Base-by-base conservation (phyloP, 1,140 invertebrate species). In the Neotoxoptera formosana region DNA sequence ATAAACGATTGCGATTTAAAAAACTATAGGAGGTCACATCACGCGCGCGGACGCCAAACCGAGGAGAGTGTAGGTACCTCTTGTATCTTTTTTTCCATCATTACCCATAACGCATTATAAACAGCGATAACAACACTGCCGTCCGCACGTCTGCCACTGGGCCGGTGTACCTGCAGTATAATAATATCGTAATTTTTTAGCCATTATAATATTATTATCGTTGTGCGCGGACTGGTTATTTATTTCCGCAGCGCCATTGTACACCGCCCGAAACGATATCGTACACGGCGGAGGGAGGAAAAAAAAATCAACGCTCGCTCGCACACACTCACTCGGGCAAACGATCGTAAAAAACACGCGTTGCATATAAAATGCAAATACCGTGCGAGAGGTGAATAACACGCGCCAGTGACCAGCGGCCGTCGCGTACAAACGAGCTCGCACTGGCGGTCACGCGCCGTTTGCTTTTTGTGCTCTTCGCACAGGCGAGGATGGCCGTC, bases 401-500 rank as follows among this genome's bases (percentile, higher is more conserved):
- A 47, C 86, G 86, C 84, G 36, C 25, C 20, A 45, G 41, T 88
- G 86, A 30, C 41, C 41, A 45, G 34, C 30, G 9, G 34, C 17
- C 25, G 23, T 48, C 86, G 45, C n/a, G 60, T n/a, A n/a, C 60
- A 17, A 14, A 17, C 60, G 14, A 30, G 14, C 60, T 11, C n/a
- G 60, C 30, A n/a, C 14, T 76, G 25, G 86, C 41, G 47, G 86
- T 88, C 86, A 88, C 23, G 86, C 86, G 86, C 86, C 48, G 45
- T 88, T 87, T 87, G 86, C 41, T 11, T 88, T 88, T 88, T 48
- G 60, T 76, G 86, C 86, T 88, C 86, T 88, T 45, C 47, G 45
- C 25, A 7, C 45, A 0, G 21, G 36, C 30, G 45, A 81, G 76
- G 76, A 83, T 34, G 34, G 23, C 23, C 76, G 34, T 2, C 60